Evolutionary conservation across 2,113 vertebrate genomes (phyloP).

Genomic region (Psittacara wagleri): DNA sequence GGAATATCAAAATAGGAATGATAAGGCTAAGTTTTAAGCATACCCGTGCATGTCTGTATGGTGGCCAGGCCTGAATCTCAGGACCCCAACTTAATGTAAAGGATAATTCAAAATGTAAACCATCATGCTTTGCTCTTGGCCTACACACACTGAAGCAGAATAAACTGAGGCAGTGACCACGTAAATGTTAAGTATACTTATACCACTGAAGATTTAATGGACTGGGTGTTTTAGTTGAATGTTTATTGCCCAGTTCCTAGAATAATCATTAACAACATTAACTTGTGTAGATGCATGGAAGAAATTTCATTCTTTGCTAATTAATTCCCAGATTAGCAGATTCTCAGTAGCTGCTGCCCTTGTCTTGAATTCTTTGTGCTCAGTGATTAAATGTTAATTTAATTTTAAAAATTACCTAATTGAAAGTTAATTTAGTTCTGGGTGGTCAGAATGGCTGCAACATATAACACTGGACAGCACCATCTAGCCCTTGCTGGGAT

Average conservation of each 20-base stretch:
- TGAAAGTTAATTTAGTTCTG: background rate
- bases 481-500: background rate
- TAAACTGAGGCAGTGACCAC: background rate
- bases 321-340: background rate
- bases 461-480: background rate
- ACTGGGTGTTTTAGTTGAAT: background rate
- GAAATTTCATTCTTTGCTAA: background rate
- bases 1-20: background rate
- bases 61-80: background rate
- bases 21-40: background rate
- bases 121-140: background rate
- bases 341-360: background rate
- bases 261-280: background rate
- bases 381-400: background rate
- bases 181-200: background rate
- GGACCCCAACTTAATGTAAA: background rate
- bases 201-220: background rate
- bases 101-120: background rate
- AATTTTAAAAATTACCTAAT: background rate
- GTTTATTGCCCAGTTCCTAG: background rate
- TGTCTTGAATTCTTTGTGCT: background rate
- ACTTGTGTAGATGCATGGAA: background rate
- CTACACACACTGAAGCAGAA: background rate
- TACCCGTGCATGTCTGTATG: background rate
- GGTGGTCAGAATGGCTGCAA: background rate